phyloP scores from a whole-genome alignment of 2,888 invertebrate genomes.

The Micropterix aruncella region DNA sequence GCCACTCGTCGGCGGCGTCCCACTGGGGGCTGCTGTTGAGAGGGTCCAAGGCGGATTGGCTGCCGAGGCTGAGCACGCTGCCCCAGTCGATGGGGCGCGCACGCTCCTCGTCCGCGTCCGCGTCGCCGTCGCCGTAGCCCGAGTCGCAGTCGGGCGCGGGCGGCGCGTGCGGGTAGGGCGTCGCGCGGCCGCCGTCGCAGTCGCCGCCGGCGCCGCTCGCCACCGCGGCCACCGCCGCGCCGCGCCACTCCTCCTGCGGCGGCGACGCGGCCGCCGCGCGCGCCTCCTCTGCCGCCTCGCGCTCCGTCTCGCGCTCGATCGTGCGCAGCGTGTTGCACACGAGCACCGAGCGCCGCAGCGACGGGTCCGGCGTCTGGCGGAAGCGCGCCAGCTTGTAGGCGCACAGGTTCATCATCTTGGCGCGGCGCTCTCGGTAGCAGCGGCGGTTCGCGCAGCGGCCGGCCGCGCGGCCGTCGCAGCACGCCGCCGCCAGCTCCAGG shows the following conservation, averaged over 20 bases:
- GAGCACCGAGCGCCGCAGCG: slow-evolving; percentile 77
- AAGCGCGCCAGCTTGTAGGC: slow-evolving; percentile 83
- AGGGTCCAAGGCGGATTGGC: slow-evolving; percentile 75
- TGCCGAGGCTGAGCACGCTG: slow-evolving; percentile 74
- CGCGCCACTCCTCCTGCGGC: slow-evolving; percentile 24
- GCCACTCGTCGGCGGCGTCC: slow-evolving; percentile 46
- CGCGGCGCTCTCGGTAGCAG: slow-evolving; percentile 73
- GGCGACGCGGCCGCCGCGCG: slow-evolving; percentile 29
- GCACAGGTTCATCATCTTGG: slow-evolving; percentile 82
- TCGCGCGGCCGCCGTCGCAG: slow-evolving; percentile 50
- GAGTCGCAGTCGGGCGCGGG: slow-evolving; percentile 51
- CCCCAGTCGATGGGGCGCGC: slow-evolving; percentile 82
- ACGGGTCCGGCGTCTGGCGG: slow-evolving; percentile 80
- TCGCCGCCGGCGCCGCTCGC: slow-evolving; percentile 37
- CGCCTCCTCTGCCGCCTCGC: slow-evolving; percentile 43
- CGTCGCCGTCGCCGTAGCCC: slow-evolving; percentile 65
- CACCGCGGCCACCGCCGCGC: slow-evolving; percentile 44
- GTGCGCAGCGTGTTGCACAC: slow-evolving; percentile 85
- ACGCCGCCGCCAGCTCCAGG: slow-evolving; percentile 68
- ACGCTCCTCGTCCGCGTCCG: slow-evolving; percentile 45
- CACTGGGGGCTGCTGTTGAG: slow-evolving; percentile 50
- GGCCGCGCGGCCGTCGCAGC: slow-evolving; percentile 59
- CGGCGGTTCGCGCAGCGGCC: slow-evolving; percentile 68
- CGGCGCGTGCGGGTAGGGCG: slow-evolving; percentile 47
- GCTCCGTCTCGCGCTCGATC: slow-evolving; percentile 81